phyloP scores from a whole-genome alignment of 2,797 vertebrate genomes.

The Dallia pectoralis region DNA sequence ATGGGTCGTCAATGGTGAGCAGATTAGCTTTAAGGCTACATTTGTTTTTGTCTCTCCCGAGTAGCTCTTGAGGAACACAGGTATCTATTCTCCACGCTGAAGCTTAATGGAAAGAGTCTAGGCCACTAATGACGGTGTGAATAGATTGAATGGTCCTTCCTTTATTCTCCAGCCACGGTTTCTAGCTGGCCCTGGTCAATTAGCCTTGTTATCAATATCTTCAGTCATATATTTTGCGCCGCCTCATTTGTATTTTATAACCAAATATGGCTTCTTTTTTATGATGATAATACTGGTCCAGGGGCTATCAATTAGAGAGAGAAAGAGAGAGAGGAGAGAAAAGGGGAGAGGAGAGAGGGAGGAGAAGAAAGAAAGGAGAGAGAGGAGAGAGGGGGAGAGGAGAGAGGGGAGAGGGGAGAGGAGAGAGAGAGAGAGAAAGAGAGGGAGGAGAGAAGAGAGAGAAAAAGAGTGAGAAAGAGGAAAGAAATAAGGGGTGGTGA shows the following conservation, averaged over 20 bases:
- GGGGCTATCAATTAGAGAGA: slow-evolving; percentile 60
- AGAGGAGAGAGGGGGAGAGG: slow-evolving; percentile 20
- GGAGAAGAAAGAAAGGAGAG: slow-evolving; percentile 39
- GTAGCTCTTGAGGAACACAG: too few species aligned
- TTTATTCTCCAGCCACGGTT: slow-evolving; percentile 9
- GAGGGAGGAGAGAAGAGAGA: slow-evolving; percentile 23
- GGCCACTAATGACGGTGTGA: neutral
- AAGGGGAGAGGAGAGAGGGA: neutral
- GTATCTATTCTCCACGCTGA: neutral
- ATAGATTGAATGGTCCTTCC: neutral
- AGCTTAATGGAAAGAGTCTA: neutral
- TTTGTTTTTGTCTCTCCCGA: neutral
- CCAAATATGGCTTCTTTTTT: slow-evolving; percentile 63
- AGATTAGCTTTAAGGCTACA: neutral
- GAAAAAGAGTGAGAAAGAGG: neutral
- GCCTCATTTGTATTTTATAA: slow-evolving; percentile 74
- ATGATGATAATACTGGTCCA: slow-evolving; percentile 66
- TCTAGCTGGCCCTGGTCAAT: slow-evolving; percentile 52
- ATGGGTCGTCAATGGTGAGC: slow-evolving; percentile 26
- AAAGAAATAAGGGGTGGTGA: neutral
- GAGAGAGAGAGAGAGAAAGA: slow-evolving; percentile 19
- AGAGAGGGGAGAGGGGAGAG: neutral
- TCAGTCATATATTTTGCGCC: slow-evolving; percentile 48
- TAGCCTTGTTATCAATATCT: slow-evolving; percentile 66
- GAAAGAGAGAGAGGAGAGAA: slow-evolving; percentile 12